These are phyloP conservation scores for Halocynthia aurantium DNA, from an alignment of 23 tunicate genomes.

Conservation along the genomic window DNA sequence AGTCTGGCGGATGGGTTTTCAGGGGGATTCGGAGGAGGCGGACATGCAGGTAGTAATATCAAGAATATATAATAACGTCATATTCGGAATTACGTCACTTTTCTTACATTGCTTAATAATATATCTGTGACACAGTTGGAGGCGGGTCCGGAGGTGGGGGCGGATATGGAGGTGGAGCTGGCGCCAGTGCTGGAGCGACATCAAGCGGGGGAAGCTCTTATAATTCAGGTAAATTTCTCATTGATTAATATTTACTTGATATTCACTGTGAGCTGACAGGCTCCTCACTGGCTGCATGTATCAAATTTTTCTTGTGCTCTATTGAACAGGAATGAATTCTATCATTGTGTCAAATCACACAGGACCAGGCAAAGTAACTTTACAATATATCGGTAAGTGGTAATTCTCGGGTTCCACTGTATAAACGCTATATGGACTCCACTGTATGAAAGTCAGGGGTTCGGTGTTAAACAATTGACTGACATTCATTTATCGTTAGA, in stretches of 20 bases:
- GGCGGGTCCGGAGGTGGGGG: constrained; percentile 20
- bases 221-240: constrained; percentile 11
- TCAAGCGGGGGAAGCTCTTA: constrained; percentile 21
- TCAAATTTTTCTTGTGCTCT: neutral
- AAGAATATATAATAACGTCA: too few species aligned
- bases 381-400: constrained; percentile 18
- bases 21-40: constrained; percentile 28
- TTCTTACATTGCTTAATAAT: too few species aligned
- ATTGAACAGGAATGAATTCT: constrained; percentile 13
- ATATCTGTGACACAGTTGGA: neutral
- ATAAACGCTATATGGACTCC: too few species aligned
- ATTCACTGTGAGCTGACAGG: neutral
- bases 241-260: neutral
- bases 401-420: neutral
- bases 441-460: neutral
- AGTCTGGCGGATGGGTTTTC: neutral
- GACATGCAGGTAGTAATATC: constrained; percentile 12
- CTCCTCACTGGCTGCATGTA: neutral
- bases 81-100: too few species aligned
- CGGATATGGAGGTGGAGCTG: constrained; percentile 18
- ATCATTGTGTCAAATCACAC: neutral
- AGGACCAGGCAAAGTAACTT: constrained; percentile 17
- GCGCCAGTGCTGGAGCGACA: constrained; percentile 11
- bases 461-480: neutral
- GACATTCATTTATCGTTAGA: too few species aligned